Percentiles rank a stretch among this genome's conserved stretches.
Conservation (phyloP, 2,797 vertebrate species). For the Enteromius trimaculatus region DNA sequence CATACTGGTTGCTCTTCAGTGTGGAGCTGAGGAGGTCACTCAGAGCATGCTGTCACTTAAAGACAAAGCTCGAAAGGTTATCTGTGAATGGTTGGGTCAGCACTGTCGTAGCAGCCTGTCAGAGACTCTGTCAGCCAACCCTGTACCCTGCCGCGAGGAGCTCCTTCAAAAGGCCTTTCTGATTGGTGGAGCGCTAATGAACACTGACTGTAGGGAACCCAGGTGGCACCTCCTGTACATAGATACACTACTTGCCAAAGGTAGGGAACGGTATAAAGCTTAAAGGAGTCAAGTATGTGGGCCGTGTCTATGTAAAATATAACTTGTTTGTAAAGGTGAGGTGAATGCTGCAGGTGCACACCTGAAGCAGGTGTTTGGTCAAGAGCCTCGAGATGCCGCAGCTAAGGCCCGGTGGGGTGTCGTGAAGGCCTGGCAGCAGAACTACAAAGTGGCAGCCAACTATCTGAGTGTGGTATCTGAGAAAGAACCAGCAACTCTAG, state of each 20-base stretch:
- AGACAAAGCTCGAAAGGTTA: conserved; percentile 74
- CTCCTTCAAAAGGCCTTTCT: conserved; percentile 76
- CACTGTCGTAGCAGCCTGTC: conserved; percentile 76
- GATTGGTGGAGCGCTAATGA: conserved; percentile 76
- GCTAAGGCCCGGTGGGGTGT: conserved; percentile 84
- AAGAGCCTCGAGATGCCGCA: conserved; percentile 72
- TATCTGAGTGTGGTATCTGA: conserved; percentile 82
- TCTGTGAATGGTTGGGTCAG: conserved; percentile 85
- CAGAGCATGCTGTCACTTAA: conserved; percentile 85
- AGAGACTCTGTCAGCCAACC: conserved; percentile 60
- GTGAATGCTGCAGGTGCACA: conserved; percentile 78
- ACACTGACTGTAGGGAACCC: conserved; percentile 73
- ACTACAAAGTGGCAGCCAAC: conserved; percentile 69
- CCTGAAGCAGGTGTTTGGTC: conserved; percentile 80
- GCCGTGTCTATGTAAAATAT: background rate
- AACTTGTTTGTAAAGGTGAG: conserved; percentile 73
- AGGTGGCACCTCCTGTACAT: conserved; percentile 82
- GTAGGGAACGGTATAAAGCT: conserved; percentile 68
- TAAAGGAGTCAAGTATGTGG: background rate
- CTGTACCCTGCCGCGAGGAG: conserved; percentile 67
- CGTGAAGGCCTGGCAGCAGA: conserved; percentile 82
- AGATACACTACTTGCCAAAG: conserved; percentile 82
- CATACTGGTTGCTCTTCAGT: conserved; percentile 80
- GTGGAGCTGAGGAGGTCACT: conserved; percentile 74
- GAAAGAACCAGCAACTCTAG: conserved; percentile 74